Percentiles rank a stretch among this genome's conserved stretches.
phyloP scores from a whole-genome alignment of 1,140 invertebrate genomes.

The Pogonus chalceus region DNA sequence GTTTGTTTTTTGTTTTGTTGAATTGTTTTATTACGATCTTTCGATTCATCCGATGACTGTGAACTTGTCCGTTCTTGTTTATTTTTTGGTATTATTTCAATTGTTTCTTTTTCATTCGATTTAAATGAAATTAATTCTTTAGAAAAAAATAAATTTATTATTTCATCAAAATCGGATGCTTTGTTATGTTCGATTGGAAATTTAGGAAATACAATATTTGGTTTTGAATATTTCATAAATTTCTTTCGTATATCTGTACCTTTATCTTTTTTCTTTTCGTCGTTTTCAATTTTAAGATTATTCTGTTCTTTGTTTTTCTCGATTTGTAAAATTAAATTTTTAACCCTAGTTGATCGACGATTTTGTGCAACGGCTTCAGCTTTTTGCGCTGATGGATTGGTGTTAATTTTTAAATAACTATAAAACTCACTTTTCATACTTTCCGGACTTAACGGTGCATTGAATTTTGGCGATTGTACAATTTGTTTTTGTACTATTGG shows the following conservation, averaged over 20 bases:
- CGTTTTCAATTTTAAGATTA: neutral
- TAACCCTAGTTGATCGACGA: neutral
- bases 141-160: neutral
- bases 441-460: neutral
- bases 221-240: neutral
- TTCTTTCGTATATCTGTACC: neutral
- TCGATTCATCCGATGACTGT: too few relatives aligned
- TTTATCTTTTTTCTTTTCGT: neutral
- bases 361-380: neutral
- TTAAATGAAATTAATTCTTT: too few relatives aligned
- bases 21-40: too few relatives aligned
- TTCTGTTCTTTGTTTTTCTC: neutral
- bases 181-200: neutral
- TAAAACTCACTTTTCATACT: conserved; percentile 9
- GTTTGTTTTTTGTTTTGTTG: too few relatives aligned
- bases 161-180: neutral
- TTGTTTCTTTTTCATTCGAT: too few relatives aligned
- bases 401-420: conserved; percentile 2
- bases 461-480: too few relatives aligned
- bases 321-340: neutral
- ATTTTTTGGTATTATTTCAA: too few relatives aligned
- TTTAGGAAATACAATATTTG: neutral
- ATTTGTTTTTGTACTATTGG: too few relatives aligned
- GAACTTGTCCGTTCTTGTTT: too few relatives aligned
- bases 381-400: neutral